Conservation (phyloP, 2,888 invertebrate genomes). For the Autographa gamma region DNA sequence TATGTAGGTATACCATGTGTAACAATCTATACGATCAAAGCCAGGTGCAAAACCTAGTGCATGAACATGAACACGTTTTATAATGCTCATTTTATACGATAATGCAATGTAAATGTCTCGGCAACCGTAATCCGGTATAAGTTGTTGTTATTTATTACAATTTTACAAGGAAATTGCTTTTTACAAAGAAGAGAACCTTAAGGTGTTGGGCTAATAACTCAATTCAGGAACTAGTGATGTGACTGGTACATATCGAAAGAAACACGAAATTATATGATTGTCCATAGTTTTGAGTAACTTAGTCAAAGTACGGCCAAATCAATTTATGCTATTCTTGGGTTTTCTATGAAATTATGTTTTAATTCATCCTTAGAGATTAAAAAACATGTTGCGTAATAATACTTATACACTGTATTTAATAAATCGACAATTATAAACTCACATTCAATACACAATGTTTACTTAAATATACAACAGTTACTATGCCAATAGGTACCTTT, state of each 20-base stretch:
- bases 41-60: slow-evolving; percentile 8
- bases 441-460: too few relatives aligned
- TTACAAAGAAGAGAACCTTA: slow-evolving; percentile 70
- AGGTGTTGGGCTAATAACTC: slow-evolving; percentile 79
- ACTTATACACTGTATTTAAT: too few relatives aligned
- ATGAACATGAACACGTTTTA: slow-evolving; percentile 12
- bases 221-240: slow-evolving; percentile 68
- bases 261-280: too few relatives aligned
- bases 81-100: slow-evolving; percentile 37
- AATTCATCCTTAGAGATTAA: too few relatives aligned
- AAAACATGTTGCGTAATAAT: too few relatives aligned
- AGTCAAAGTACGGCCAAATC: too few relatives aligned
- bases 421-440: too few relatives aligned
- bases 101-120: slow-evolving; percentile 47
- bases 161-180: slow-evolving; percentile 72
- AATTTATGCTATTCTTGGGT: too few relatives aligned
- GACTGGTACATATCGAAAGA: slow-evolving; percentile 40
- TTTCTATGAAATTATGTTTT: too few relatives aligned
- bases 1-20: not conserved
- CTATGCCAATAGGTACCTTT: not conserved
- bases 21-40: slow-evolving; percentile 15
- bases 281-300: too few relatives aligned
- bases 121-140: slow-evolving; percentile 55
- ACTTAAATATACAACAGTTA: not conserved
- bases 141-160: slow-evolving; percentile 66